A percentile compares a stretch with the other conserved stretches of the same genome.
Conservation (phyloP, 2,888 invertebrate species). For the Empis stercorea region DNA sequence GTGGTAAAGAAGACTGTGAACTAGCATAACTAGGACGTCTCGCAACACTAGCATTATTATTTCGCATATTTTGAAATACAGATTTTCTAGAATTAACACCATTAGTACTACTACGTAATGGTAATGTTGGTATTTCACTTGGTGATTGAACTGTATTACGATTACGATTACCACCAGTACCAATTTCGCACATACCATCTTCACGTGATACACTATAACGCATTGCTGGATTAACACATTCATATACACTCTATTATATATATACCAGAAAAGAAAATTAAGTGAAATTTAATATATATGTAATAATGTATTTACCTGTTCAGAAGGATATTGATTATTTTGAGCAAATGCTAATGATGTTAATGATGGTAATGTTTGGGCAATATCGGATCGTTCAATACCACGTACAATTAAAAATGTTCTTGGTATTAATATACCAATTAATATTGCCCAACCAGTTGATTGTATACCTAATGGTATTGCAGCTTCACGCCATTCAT, state of each 20-base stretch:
- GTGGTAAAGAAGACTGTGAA: conserved; percentile 30
- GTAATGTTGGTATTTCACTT: conserved; percentile 36
- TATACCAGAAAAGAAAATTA: too few species aligned
- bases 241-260: conserved; percentile 39
- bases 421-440: conserved; percentile 52
- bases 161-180: neutral
- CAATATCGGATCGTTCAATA: conserved; percentile 45
- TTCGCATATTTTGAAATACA: conserved; percentile 32
- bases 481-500: conserved; percentile 44
- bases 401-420: conserved; percentile 55
- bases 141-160: conserved; percentile 26
- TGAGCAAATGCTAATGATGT: conserved; percentile 36
- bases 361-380: conserved; percentile 41
- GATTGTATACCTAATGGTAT: conserved; percentile 47
- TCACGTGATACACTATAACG: conserved; percentile 33
- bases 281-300: too few species aligned
- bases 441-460: conserved; percentile 48
- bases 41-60: conserved; percentile 24
- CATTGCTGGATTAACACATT: conserved; percentile 44
- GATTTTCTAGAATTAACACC: conserved; percentile 31
- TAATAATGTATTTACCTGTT: conserved; percentile 24
- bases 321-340: conserved; percentile 36
- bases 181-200: conserved; percentile 18
- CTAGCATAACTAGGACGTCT: conserved; percentile 22
- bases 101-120: conserved; percentile 21